Conservation (phyloP, 2,797 vertebrate species). For the Labeo calbasu region DNA sequence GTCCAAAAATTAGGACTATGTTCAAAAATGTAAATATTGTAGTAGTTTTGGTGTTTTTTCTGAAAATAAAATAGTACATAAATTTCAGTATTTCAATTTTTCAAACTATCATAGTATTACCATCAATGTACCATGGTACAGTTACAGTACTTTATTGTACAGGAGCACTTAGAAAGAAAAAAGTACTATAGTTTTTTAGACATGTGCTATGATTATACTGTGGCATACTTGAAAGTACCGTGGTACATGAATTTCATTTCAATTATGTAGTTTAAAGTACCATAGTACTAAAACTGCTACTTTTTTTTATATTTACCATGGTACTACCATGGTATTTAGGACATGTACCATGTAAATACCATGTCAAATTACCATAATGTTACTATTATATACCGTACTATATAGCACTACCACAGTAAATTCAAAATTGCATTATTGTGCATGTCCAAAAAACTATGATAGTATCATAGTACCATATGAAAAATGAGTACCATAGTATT, state of each 20-base stretch:
- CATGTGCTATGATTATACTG: no score
- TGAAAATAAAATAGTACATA: neutral
- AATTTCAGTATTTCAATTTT: neutral
- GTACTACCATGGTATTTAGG: no score
- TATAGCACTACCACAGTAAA: no score
- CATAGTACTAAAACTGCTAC: neutral
- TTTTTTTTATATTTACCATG: neutral
- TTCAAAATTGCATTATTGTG: no score
- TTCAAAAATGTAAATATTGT: neutral
- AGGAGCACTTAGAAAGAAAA: no score
- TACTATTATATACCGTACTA: no score
- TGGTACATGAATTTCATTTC: neutral
- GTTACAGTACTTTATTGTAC: neutral
- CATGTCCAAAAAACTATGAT: no score
- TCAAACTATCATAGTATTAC: neutral
- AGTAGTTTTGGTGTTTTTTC: neutral
- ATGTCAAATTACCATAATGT: no score
- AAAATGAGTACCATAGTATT: neutral
- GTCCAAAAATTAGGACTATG: neutral
- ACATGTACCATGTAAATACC: no score
- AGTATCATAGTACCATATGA: no score
- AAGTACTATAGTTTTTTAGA: no score
- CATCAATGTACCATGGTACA: neutral
- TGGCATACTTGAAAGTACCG: neutral
- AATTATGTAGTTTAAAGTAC: neutral